These are phyloP conservation scores for Hybos culiciformis DNA, from an alignment of 2,888 invertebrate genomes.

Conservation along the genomic window DNA sequence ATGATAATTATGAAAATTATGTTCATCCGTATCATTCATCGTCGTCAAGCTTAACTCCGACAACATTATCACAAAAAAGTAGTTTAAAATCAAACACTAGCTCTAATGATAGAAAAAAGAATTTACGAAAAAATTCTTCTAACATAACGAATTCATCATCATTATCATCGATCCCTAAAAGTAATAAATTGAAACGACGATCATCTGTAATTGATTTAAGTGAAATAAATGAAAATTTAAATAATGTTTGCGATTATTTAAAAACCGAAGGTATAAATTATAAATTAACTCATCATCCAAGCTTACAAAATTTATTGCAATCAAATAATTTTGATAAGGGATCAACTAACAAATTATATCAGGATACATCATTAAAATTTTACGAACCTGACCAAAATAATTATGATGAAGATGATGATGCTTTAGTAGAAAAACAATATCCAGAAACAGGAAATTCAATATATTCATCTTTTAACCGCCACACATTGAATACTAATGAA, in stretches of 20 bases:
- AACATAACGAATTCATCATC: too few relatives aligned
- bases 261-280: conserved; percentile 12
- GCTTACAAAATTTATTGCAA: neutral
- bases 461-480: too few relatives aligned
- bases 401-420: conserved; percentile 1
- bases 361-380: conserved; percentile 2
- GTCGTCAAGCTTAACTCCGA: neutral
- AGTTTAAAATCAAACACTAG: neutral
- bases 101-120: neutral
- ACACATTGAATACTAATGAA: too few relatives aligned
- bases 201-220: conserved; percentile 8
- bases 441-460: too few relatives aligned
- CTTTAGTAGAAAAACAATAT: neutral
- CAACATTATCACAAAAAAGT: too few relatives aligned
- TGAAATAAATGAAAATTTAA: conserved; percentile 8
- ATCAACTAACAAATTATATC: neutral
- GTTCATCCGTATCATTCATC: too few relatives aligned
- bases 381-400: neutral
- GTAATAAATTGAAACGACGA: conserved; percentile 5
- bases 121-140: neutral
- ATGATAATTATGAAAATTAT: neutral
- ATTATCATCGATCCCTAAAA: conserved; percentile 2
- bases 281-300: conserved; percentile 6
- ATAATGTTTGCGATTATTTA: conserved; percentile 11
- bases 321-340: neutral